phyloP scores from a whole-genome alignment of 2,888 invertebrate species.

The Clanis bilineata region DNA sequence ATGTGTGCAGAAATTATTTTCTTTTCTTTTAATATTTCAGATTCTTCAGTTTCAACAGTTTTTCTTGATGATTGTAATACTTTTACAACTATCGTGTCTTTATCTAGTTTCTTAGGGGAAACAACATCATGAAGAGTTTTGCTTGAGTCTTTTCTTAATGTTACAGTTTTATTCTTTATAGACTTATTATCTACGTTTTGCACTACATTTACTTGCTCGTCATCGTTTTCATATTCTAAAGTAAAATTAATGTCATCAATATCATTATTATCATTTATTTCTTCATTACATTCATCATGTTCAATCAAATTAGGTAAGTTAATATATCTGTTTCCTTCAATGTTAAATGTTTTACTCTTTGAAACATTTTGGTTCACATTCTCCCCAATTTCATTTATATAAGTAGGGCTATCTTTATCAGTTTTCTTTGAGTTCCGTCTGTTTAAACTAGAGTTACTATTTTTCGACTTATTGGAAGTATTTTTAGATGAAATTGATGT shows the following conservation, averaged over 20 bases:
- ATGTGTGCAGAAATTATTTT: neutral
- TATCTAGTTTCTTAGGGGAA: neutral
- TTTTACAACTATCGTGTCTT: neutral
- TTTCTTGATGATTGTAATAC: neutral
- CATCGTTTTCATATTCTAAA: constrained; percentile 22
- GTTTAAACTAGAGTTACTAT: neutral
- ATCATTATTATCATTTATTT: constrained; percentile 17
- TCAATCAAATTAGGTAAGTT: neutral
- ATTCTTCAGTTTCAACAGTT: neutral
- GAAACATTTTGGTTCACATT: neutral
- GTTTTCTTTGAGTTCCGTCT: neutral
- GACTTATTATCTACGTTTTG: constrained; percentile 9
- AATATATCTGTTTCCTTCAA: neutral
- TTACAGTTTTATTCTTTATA: constrained; percentile 9
- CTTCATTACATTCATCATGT: neutral
- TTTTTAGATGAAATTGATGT: neutral
- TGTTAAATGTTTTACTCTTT: neutral
- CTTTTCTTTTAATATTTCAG: neutral
- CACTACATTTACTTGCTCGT: neutral
- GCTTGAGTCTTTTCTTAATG: constrained; percentile 2
- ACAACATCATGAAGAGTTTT: neutral
- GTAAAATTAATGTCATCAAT: constrained; percentile 26
- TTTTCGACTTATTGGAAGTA: neutral
- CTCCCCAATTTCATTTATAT: neutral
- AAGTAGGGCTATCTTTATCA: neutral